A percentile compares a stretch with the other conserved stretches of the same genome.
Conservation (phyloP, 2,888 invertebrate species). For the Eugnorisma glareosa region DNA sequence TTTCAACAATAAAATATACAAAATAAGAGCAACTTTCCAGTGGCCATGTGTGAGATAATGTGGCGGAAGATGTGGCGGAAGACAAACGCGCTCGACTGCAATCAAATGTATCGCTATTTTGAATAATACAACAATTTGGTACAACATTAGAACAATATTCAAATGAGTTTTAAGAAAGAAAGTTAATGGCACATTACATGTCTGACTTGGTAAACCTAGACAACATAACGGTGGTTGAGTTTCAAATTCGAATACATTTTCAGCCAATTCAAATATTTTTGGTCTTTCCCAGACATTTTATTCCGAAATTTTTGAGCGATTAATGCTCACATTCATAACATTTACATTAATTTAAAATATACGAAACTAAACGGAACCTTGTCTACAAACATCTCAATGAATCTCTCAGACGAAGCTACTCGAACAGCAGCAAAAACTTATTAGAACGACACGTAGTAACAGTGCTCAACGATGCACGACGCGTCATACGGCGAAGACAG, state of each 20-base stretch:
- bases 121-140: slow-evolving; percentile 71
- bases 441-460: slow-evolving; percentile 76
- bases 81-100: slow-evolving; percentile 66
- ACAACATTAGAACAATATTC: slow-evolving; percentile 61
- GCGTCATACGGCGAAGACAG: slow-evolving; percentile 75
- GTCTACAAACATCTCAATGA: slow-evolving; percentile 61
- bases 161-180: slow-evolving; percentile 53
- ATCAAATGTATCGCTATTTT: slow-evolving; percentile 69
- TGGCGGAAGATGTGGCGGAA: slow-evolving; percentile 72
- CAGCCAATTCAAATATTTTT: slow-evolving; percentile 23
- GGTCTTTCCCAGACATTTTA: slow-evolving; percentile 6
- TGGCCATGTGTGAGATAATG: slow-evolving; percentile 67
- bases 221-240: slow-evolving; percentile 11
- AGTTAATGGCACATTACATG: slow-evolving; percentile 47
- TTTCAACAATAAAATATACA: slow-evolving; percentile 68
- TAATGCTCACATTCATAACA: slow-evolving; percentile 20
- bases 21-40: slow-evolving; percentile 73
- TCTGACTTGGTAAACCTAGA: slow-evolving; percentile 38
- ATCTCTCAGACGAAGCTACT: slow-evolving; percentile 54
- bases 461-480: slow-evolving; percentile 75
- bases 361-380: slow-evolving; percentile 39
- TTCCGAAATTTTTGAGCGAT: slow-evolving; percentile 3
- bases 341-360: slow-evolving; percentile 42
- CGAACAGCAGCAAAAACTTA: slow-evolving; percentile 67
- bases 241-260: slow-evolving; percentile 18